Base-by-base conservation (phyloP, 64 coral and sea anemone species). In the Acropora tenuis region DNA sequence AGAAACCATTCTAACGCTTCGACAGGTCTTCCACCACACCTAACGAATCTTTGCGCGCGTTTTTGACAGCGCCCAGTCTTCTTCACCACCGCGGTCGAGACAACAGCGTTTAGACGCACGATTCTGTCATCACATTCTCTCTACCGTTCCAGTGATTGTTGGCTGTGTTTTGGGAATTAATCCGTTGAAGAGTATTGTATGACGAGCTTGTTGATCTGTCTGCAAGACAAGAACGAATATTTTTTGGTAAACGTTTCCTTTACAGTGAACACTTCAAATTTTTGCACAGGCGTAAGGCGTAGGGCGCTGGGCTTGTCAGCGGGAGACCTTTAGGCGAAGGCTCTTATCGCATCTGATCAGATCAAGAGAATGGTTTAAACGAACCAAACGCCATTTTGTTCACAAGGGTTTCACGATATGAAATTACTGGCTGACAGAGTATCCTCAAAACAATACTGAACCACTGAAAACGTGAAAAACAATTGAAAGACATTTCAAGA, bases 91-190 rank as follows among this genome's bases (percentile, higher is more conserved):
- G 19, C 18, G 1, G 13, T 3, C 3, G 13, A 40, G 68, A 71
- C 68, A 40, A 3, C 20, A 6, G 9, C 17, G 49, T 40, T 72
- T 85, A 85, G 12, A 85, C 82, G 12, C 82, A 85, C 18, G 82
- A 85, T 85, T 85, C 82, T 3, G 82, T 85, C 47, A 85, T 47
- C 8, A 85, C 44, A 63, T 69, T 85, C 50, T 85, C 82, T 85
- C 65, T 72, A 15, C 82, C 72, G 63, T 17, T 85, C 82, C 43
- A 71, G 19, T 4, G 69, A 17, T 49, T 78, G 18, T 78, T 85
- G 18, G 82, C 17, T 49, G 65, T 72, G 4, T 85, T 85, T 2
- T 85, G 43, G 16, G 1, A 61, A 48, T 72, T 43, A 9, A 20
- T 71, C n/a, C 47, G 63, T 48, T 61, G 65, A 6, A 71, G 10